Percentiles rank a stretch among this genome's conserved stretches.
Evolutionary conservation across 37 sponge, comb jelly and placozoan species (phyloP).

Genomic region (Oopsacas minuta): DNA sequence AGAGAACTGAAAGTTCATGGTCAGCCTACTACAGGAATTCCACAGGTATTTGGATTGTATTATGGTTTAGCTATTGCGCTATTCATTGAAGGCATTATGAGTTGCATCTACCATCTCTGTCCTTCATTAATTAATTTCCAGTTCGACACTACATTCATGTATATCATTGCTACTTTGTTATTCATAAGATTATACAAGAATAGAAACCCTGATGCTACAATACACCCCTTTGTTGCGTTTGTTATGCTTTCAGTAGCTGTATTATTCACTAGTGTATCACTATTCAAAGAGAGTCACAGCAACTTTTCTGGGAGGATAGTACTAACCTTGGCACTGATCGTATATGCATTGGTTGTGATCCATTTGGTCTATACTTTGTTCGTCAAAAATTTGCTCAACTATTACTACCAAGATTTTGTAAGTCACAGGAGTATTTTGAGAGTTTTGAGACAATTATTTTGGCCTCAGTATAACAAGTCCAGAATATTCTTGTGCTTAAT

Average conservation of each 20-base stretch:
- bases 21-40: neutral
- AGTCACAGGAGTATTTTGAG: neutral
- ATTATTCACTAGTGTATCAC: neutral
- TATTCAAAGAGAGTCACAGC: neutral
- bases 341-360: neutral
- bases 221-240: neutral
- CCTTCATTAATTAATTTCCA: constrained; percentile 26
- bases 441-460: neutral
- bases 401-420: neutral
- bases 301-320: neutral
- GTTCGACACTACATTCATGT: constrained; percentile 34
- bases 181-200: neutral
- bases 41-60: neutral
- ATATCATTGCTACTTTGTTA: neutral
- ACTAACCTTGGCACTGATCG: neutral
- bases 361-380: neutral
- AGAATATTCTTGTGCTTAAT: neutral
- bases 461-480: neutral
- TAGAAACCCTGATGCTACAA: neutral
- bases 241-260: neutral
- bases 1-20: neutral
- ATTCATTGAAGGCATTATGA: constrained; percentile 11
- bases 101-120: constrained; percentile 26
- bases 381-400: neutral
- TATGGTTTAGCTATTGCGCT: neutral